Conservation (phyloP, 2,113 vertebrate genomes). For the Actinemys pallida region DNA sequence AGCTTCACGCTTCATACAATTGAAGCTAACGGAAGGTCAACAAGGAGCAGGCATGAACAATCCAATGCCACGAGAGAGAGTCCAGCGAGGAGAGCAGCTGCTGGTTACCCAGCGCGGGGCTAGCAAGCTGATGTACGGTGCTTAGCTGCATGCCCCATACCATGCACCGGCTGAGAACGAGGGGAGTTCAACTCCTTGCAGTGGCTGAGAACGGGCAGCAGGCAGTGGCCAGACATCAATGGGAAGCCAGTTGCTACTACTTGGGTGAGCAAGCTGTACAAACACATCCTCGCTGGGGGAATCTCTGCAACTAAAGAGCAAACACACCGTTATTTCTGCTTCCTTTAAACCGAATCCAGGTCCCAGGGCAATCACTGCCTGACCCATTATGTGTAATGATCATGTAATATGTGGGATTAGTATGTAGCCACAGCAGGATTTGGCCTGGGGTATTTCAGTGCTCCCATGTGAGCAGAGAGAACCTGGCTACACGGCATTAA, state of each 20-base stretch:
- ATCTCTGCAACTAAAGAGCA: background rate
- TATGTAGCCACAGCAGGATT: background rate
- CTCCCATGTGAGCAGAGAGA: background rate
- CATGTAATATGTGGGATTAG: background rate
- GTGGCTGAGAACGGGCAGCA: background rate
- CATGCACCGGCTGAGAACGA: rapidly evolving
- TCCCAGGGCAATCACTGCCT: background rate
- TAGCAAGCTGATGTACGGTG: background rate
- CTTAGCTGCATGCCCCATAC: background rate
- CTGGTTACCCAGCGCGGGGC: background rate
- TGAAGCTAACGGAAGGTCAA: background rate
- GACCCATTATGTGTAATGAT: background rate
- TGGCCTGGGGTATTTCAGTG: background rate
- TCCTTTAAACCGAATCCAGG: background rate
- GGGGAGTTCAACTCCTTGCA: background rate
- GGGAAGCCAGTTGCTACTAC: no score
- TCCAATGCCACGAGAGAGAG: background rate
- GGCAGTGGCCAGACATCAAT: no score
- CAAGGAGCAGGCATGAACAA: background rate
- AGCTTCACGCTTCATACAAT: background rate
- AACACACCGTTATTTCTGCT: background rate
- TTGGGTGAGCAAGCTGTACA: no score
- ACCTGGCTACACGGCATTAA: background rate
- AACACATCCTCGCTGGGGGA: background rate
- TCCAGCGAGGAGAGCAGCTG: background rate